A percentile compares a stretch with the other conserved stretches of the same genome.
Evolutionary conservation across 23 tunicate genomes (phyloP).

Genomic region (Ciona savignyi): DNA sequence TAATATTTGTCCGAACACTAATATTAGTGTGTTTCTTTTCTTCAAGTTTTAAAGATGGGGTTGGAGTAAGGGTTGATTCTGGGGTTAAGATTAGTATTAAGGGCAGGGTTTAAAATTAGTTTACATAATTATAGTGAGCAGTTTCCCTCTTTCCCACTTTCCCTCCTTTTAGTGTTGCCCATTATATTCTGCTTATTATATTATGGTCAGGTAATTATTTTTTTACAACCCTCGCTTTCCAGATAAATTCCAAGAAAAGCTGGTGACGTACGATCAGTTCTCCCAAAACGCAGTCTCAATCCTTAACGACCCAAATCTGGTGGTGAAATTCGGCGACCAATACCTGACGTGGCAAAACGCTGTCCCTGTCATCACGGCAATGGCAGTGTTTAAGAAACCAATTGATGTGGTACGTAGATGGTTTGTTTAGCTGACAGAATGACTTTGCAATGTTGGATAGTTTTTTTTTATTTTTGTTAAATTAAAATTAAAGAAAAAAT

Average conservation of each 20-base stretch:
- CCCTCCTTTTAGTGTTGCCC: too few relatives aligned
- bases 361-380: slow-evolving; percentile 56
- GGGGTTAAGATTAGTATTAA: too few relatives aligned
- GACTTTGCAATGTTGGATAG: neutral
- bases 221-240: too few relatives aligned
- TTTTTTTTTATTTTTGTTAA: neutral
- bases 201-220: too few relatives aligned
- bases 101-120: too few relatives aligned
- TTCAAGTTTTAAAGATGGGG: too few relatives aligned
- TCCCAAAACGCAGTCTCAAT: slow-evolving; percentile 33
- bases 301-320: slow-evolving; percentile 52
- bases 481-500: neutral
- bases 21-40: too few relatives aligned
- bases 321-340: slow-evolving; percentile 45
- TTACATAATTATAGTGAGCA: too few relatives aligned
- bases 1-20: too few relatives aligned
- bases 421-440: neutral
- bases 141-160: too few relatives aligned
- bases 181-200: too few relatives aligned
- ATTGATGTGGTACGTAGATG: slow-evolving; percentile 30
- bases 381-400: slow-evolving; percentile 57
- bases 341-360: slow-evolving; percentile 76
- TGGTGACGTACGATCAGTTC: slow-evolving; percentile 56
- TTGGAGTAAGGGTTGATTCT: too few relatives aligned
- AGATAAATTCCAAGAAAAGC: slow-evolving; percentile 64